Conservation (phyloP, 2,113 vertebrate species). For the Myrmecobius fasciatus region DNA sequence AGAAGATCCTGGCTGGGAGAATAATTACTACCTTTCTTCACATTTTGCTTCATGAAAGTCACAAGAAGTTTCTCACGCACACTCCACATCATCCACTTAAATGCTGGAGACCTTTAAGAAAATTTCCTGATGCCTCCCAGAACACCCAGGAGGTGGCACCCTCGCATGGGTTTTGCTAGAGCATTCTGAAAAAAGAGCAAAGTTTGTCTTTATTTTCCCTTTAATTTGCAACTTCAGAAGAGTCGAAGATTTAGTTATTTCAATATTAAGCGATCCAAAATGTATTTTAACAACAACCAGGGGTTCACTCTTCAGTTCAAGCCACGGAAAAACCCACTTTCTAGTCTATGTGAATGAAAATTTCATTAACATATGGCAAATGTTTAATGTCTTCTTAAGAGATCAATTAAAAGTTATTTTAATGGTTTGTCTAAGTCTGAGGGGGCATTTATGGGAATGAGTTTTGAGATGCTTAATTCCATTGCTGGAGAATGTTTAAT, state of each 20-base stretch:
- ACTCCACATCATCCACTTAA: slow-evolving; percentile 41
- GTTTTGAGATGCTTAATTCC: slow-evolving; percentile 18
- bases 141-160: slow-evolving; percentile 80
- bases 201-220: slow-evolving; percentile 15
- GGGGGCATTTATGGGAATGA: slow-evolving; percentile 6
- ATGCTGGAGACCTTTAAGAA: slow-evolving; percentile 31
- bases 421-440: slow-evolving; percentile 11
- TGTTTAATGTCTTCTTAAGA: slow-evolving; percentile 9
- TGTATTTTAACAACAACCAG: neutral
- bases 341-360: slow-evolving; percentile 17
- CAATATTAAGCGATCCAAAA: slow-evolving; percentile 35
- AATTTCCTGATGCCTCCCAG: slow-evolving; percentile 16
- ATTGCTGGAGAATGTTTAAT: slow-evolving; percentile 23
- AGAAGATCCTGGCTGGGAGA: slow-evolving; percentile 22
- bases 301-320: slow-evolving; percentile 34
- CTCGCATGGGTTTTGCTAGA: slow-evolving; percentile 60
- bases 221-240: slow-evolving; percentile 35
- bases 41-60: slow-evolving; percentile 43
- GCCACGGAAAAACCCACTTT: slow-evolving; percentile 45
- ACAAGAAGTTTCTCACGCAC: slow-evolving; percentile 29
- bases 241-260: neutral
- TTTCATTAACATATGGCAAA: neutral
- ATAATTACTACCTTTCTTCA: neutral
- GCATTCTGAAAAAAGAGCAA: neutral
- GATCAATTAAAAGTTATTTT: slow-evolving; percentile 29